Evolutionary conservation across 64 coral and sea anemone species (phyloP).

Genomic region (Actinia equina): DNA sequence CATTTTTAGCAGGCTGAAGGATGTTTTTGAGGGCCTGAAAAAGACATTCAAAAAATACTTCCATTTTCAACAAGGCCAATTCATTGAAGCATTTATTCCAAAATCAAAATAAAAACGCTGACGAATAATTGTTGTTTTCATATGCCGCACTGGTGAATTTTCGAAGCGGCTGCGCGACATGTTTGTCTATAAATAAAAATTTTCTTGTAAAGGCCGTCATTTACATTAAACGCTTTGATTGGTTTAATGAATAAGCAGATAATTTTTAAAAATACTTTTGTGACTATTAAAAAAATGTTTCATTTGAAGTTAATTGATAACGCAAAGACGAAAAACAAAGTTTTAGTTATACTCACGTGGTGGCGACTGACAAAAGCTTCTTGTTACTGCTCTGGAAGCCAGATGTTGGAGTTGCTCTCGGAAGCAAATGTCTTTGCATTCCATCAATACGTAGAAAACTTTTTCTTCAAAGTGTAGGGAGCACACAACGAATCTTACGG

Average conservation of each 20-base stretch:
- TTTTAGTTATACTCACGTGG: neutral
- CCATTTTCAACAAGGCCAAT: neutral
- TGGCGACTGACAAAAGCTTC: neutral
- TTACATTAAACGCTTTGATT: neutral
- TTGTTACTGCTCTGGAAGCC: neutral
- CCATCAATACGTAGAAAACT: neutral
- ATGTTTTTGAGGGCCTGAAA: neutral
- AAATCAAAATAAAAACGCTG: neutral
- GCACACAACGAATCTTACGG: neutral
- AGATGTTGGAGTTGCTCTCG: neutral
- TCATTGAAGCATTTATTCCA: neutral
- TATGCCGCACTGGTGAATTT: neutral
- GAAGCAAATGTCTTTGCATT: conserved; percentile 13
- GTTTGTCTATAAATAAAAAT: neutral
- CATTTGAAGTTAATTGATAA: neutral
- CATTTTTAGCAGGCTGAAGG: neutral
- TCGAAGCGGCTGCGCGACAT: neutral
- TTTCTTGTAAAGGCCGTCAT: neutral
- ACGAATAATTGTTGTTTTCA: neutral
- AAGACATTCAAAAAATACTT: neutral
- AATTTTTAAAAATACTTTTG: neutral
- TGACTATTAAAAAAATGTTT: neutral
- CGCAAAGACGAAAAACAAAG: neutral
- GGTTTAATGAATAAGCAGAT: neutral
- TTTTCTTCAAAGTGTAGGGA: neutral